These are phyloP conservation scores for Buteo buteo DNA, from an alignment of 2,113 vertebrate genomes.

Conservation along the genomic window DNA sequence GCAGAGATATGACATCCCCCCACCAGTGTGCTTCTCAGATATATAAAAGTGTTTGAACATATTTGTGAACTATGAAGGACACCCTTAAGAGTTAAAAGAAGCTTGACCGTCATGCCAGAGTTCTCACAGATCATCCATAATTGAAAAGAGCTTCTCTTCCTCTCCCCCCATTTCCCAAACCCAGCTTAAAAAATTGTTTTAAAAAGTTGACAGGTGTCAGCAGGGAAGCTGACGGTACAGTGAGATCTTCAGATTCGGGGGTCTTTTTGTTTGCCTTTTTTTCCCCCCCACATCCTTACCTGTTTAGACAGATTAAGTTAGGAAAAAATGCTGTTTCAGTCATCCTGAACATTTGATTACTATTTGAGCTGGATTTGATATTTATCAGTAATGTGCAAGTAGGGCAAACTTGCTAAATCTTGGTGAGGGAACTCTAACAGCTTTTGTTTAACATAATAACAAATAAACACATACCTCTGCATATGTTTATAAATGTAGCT, in stretches of 20 bases:
- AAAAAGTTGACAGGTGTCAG: constrained; percentile 84
- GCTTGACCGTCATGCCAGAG: constrained; percentile 69
- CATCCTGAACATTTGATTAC: constrained; percentile 65
- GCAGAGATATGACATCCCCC: not conserved
- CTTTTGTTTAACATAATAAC: not conserved
- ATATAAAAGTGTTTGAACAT: not conserved
- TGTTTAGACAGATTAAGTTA: constrained; percentile 78
- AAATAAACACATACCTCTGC: not conserved
- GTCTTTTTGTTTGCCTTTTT: constrained; percentile 61
- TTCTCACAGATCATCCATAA: constrained; percentile 79
- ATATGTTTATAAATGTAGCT: not conserved
- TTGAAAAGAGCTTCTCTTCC: constrained; percentile 78
- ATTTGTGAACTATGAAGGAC: constrained; percentile 32
- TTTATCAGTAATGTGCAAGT: constrained; percentile 20
- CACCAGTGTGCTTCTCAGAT: not conserved
- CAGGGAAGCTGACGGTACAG: constrained; percentile 68
- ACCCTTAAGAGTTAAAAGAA: constrained; percentile 61
- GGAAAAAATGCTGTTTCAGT: constrained; percentile 70
- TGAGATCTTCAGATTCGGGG: constrained; percentile 42
- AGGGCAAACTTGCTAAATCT: not conserved
- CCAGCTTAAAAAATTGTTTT: constrained; percentile 70
- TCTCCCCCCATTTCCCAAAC: not conserved
- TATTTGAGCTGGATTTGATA: constrained; percentile 67
- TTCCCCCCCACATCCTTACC: constrained; percentile 54
- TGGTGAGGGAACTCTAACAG: not conserved